Percentiles rank a stretch among this genome's conserved stretches.
Evolutionary conservation across 2,113 vertebrate species (phyloP).

Genomic region (Caranx ignobilis): DNA sequence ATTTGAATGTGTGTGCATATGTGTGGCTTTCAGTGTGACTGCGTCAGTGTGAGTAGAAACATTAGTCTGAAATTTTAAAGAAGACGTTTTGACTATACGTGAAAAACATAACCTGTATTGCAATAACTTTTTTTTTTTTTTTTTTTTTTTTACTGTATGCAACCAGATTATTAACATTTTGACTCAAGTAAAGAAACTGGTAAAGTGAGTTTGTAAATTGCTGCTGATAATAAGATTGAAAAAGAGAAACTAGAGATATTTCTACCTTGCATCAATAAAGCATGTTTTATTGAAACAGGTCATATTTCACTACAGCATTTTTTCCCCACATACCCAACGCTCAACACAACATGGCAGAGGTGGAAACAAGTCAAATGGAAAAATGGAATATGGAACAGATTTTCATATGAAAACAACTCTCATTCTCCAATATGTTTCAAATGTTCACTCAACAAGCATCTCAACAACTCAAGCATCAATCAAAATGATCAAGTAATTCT

Average conservation of each 20-base stretch:
- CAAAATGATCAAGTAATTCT: conserved; percentile 40
- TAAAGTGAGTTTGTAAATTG: conserved; percentile 36
- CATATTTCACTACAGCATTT: conserved; percentile 59
- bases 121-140: conserved; percentile 58
- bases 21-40: conserved; percentile 45
- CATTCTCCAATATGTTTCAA: conserved; percentile 49
- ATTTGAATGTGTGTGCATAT: background rate
- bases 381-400: conserved; percentile 70
- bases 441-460: conserved; percentile 9
- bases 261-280: conserved; percentile 68
- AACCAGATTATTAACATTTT: conserved; percentile 51
- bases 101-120: conserved; percentile 50
- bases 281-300: conserved; percentile 78
- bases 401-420: conserved; percentile 60
- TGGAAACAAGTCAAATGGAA: conserved; percentile 62
- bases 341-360: conserved; percentile 45
- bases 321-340: conserved; percentile 30
- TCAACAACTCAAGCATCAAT: conserved; percentile 27
- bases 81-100: conserved; percentile 50
- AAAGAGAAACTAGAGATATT: conserved; percentile 27
- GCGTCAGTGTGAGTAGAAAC: conserved; percentile 17
- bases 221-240: conserved; percentile 38
- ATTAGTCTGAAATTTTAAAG: conserved; percentile 37
- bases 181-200: conserved; percentile 39
- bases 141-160: conserved; percentile 71